Evolutionary conservation across 2,113 vertebrate genomes (phyloP).

Genomic region (Chamaetylas fuelleborni): DNA sequence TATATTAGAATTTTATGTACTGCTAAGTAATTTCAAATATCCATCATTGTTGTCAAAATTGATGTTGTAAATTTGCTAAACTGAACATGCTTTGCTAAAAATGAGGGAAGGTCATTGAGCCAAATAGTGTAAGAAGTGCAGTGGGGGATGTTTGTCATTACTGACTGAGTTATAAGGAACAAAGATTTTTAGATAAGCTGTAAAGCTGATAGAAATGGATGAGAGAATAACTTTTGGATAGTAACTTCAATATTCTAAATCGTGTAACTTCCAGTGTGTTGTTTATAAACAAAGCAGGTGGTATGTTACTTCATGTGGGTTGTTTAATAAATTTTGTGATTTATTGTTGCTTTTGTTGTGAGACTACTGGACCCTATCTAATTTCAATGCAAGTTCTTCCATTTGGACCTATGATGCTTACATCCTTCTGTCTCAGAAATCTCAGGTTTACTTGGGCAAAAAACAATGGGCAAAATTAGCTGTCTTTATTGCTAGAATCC

Average conservation of each 20-base stretch:
- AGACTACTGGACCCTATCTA: not conserved
- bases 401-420: not conserved
- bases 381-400: not conserved
- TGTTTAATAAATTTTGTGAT: not conserved
- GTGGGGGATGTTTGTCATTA: not conserved
- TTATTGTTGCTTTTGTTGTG: not conserved
- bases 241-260: not conserved
- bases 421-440: not conserved
- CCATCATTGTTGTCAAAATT: not conserved
- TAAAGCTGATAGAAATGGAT: not conserved
- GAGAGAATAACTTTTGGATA: not conserved
- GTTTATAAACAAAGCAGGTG: not conserved
- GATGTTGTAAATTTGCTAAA: not conserved
- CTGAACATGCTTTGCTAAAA: not conserved
- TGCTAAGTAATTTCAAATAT: constrained; percentile 19
- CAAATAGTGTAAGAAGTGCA: not conserved
- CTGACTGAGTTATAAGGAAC: not conserved
- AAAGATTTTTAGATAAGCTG: not conserved
- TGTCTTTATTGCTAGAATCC: not conserved
- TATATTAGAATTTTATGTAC: not conserved
- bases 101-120: not conserved
- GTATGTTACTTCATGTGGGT: not conserved
- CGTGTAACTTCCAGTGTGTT: not conserved
- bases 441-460: not conserved
- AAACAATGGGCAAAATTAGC: not conserved